A percentile compares a stretch with the other conserved stretches of the same genome.
Conservation (phyloP, 2,797 vertebrate species). For the Malacoctenus gilli region DNA sequence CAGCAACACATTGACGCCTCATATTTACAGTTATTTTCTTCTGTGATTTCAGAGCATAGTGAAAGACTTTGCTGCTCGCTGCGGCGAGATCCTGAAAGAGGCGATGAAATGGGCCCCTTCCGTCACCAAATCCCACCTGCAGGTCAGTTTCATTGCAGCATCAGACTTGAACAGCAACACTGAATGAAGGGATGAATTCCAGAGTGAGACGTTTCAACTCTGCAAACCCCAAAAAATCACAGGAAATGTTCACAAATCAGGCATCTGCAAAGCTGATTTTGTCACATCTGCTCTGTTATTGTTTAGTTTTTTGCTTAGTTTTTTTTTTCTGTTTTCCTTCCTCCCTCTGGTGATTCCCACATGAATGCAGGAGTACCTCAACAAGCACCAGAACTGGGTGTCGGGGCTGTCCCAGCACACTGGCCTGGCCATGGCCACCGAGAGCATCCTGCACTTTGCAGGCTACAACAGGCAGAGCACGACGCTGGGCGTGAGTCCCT, state of each 20-base stretch:
- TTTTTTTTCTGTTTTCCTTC: background rate
- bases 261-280: no score
- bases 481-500: slow-evolving; percentile 89
- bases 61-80: slow-evolving; percentile 97
- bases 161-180: background rate
- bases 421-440: slow-evolving; percentile 95
- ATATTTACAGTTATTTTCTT: background rate
- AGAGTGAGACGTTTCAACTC: no score
- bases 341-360: background rate
- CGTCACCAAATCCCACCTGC: slow-evolving; percentile 97
- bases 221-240: no score
- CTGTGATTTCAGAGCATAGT: slow-evolving; percentile 88
- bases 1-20: no score
- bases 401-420: slow-evolving; percentile 96
- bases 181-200: no score
- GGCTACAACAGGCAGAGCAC: slow-evolving; percentile 96
- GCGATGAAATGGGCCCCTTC: slow-evolving; percentile 99
- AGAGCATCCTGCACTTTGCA: slow-evolving; percentile 94
- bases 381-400: slow-evolving; percentile 97
- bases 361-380: slow-evolving; percentile 90
- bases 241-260: no score
- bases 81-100: slow-evolving; percentile 97
- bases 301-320: background rate
- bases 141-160: slow-evolving; percentile 78
- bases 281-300: no score